Conservation (phyloP, 2,888 invertebrate genomes). For the Tetramorium bicarinatum region DNA sequence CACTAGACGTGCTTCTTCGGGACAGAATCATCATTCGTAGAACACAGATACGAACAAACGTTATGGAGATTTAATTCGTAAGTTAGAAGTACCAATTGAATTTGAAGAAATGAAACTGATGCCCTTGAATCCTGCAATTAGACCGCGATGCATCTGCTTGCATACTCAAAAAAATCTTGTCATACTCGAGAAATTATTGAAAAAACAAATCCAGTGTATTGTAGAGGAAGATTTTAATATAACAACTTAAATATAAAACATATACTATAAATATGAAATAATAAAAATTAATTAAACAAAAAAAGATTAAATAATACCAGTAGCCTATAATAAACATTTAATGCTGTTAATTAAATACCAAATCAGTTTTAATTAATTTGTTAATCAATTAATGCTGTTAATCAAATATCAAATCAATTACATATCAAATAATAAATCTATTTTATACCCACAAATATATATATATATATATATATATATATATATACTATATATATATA, state of each 20-base stretch:
- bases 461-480: too few species aligned
- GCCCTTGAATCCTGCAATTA: not conserved
- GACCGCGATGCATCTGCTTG: not conserved
- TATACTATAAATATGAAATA: not conserved
- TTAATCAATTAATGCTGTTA: too few species aligned
- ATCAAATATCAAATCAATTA: not conserved
- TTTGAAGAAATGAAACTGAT: not conserved
- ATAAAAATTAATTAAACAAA: not conserved
- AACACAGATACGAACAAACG: slow-evolving; percentile 55
- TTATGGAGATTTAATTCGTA: slow-evolving; percentile 63
- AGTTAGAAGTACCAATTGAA: not conserved
- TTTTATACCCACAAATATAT: too few species aligned
- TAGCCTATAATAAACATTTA: not conserved
- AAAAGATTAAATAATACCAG: not conserved
- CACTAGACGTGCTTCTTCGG: slow-evolving; percentile 77
- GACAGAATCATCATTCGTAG: slow-evolving; percentile 70
- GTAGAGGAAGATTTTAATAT: not conserved
- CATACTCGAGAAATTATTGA: not conserved
- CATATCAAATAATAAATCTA: not conserved
- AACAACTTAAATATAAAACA: not conserved
- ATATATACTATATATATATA: too few species aligned
- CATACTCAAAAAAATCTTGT: too few species aligned
- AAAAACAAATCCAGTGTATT: not conserved
- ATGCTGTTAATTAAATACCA: not conserved
- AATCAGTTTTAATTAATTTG: too few species aligned